Conservation (phyloP, 2,113 vertebrate genomes). For the Elgaria multicarinata region DNA sequence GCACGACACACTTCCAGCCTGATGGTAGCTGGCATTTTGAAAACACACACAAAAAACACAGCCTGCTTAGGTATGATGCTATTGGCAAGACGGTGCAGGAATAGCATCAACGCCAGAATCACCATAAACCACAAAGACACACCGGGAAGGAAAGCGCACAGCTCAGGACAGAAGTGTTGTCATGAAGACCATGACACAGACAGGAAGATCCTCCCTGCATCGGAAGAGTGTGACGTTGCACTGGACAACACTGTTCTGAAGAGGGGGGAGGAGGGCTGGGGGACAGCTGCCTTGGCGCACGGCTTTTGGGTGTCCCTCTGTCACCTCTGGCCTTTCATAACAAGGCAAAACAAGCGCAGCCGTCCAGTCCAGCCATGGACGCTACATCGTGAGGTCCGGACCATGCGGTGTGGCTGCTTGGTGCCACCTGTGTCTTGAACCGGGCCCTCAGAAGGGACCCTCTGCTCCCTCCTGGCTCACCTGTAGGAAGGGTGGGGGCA, state of each 20-base stretch:
- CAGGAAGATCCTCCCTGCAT: conserved; percentile 38
- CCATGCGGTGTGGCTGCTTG: too few relatives aligned
- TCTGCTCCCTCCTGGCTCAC: neutral
- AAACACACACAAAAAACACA: conserved; percentile 42
- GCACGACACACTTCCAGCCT: conserved; percentile 23
- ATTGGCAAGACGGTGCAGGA: neutral
- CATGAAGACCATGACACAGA: neutral
- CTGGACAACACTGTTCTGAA: neutral
- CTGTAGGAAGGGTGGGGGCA: neutral
- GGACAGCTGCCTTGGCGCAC: too few relatives aligned
- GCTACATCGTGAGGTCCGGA: too few relatives aligned
- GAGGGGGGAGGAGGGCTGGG: neutral
- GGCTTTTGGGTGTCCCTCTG: neutral
- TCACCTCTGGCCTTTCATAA: neutral
- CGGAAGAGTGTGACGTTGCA: conserved; percentile 40
- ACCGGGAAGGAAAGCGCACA: conserved; percentile 41
- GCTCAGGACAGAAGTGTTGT: conserved; percentile 41
- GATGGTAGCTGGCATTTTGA: conserved; percentile 18
- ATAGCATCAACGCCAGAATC: conserved; percentile 21
- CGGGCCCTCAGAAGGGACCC: neutral
- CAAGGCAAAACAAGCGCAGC: neutral
- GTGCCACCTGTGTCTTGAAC: neutral
- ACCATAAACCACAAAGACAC: conserved; percentile 52
- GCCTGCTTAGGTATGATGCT: conserved; percentile 41
- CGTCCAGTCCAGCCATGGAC: too few relatives aligned